phyloP scores from a whole-genome alignment of 2,888 invertebrate genomes.

The Luffia ferchaultella region DNA sequence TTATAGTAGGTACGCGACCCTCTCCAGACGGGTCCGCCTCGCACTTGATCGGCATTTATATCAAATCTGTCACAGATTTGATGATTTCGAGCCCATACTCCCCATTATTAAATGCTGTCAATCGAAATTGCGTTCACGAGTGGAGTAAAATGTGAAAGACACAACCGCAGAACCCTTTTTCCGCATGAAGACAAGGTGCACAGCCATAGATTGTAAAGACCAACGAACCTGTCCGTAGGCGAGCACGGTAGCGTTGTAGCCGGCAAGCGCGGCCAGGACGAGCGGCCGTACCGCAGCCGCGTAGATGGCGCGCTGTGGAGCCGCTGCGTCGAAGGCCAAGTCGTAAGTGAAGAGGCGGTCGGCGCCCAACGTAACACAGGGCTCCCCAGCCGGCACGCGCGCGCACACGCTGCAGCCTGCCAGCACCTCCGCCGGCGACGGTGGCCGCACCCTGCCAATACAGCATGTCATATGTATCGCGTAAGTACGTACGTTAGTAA shows the following conservation, averaged over 20 bases:
- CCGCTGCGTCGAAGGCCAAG: constrained; percentile 87
- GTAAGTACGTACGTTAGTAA: no score
- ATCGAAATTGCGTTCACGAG: no score
- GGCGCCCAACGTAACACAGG: constrained; percentile 90
- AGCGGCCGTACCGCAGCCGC: constrained; percentile 83
- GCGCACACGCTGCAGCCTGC: constrained; percentile 96
- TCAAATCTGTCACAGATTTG: no score
- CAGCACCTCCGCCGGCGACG: constrained; percentile 89
- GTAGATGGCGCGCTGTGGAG: constrained; percentile 81
- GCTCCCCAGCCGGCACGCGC: constrained; percentile 86
- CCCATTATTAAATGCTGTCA: no score
- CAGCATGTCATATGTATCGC: background rate
- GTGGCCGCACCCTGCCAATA: constrained; percentile 86
- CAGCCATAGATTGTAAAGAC: no score
- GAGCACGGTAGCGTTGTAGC: constrained; percentile 97
- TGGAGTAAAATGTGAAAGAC: no score
- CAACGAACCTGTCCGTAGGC: constrained; percentile 91
- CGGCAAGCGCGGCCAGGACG: constrained; percentile 92
- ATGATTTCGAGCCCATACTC: no score
- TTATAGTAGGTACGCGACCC: no score
- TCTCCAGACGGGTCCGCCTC: no score
- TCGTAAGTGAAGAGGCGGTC: constrained; percentile 98
- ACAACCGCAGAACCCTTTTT: no score
- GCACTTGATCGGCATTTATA: no score
- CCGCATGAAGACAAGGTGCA: no score